Conservation (phyloP, 2,888 invertebrate genomes). For the Byasa hedistus region DNA sequence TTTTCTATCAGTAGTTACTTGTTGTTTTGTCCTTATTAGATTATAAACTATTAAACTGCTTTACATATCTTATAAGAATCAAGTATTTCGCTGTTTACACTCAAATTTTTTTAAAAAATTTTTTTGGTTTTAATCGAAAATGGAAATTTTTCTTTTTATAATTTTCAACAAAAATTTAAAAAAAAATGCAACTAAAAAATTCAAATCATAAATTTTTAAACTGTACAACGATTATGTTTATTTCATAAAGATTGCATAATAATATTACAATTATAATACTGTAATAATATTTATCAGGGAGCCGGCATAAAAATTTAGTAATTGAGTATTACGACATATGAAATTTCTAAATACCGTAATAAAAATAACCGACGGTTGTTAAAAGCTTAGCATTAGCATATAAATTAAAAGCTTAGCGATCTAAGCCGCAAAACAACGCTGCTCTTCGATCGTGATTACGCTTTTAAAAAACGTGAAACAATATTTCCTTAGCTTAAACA, state of each 20-base stretch:
- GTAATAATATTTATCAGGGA: background rate
- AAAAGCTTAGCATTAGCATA: constrained; percentile 11
- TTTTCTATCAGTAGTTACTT: too few species aligned
- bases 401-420: constrained; percentile 20
- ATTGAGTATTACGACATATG: background rate
- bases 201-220: too few species aligned
- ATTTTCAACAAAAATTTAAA: too few species aligned
- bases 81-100: too few species aligned
- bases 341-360: background rate
- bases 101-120: too few species aligned
- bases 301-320: background rate
- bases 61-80: too few species aligned
- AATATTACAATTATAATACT: background rate
- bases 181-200: too few species aligned
- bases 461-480: constrained; percentile 11
- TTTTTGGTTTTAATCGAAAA: too few species aligned
- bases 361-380: background rate
- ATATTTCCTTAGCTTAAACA: constrained; percentile 4
- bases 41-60: too few species aligned
- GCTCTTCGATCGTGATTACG: constrained; percentile 9
- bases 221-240: too few species aligned
- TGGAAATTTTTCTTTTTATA: too few species aligned
- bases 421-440: constrained; percentile 4
- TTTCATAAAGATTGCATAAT: background rate
- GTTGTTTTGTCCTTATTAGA: too few species aligned